Evolutionary conservation across 2,797 vertebrate species (phyloP).

Genomic region (Salmo trutta): DNA sequence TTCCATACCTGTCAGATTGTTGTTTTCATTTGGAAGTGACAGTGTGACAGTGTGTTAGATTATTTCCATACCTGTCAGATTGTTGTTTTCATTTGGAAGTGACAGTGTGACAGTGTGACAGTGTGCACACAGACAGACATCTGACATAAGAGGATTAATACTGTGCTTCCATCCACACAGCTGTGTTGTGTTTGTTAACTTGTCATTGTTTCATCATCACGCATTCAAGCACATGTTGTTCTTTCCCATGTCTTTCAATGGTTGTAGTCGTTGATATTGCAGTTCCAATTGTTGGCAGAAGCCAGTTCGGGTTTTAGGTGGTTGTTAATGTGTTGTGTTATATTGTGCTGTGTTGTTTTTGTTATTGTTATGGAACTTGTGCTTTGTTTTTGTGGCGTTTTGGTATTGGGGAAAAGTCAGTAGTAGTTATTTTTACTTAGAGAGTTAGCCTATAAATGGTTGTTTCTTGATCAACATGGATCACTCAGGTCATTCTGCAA

Average conservation of each 20-base stretch:
- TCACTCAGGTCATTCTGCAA: background rate
- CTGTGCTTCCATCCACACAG: background rate
- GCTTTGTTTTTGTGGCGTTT: background rate
- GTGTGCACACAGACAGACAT: background rate
- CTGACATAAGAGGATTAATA: background rate
- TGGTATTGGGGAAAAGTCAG: background rate
- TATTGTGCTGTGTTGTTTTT: background rate
- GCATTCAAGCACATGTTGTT: conserved; percentile 3
- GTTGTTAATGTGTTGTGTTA: background rate
- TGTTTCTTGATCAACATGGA: background rate
- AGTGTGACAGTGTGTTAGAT: background rate
- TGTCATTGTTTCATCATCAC: background rate
- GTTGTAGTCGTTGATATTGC: background rate
- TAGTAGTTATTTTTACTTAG: too few species aligned
- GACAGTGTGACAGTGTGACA: background rate
- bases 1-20: background rate
- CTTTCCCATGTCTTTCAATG: background rate
- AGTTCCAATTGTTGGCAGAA: background rate
- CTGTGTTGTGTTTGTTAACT: background rate
- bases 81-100: background rate
- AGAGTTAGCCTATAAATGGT: background rate
- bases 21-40: background rate
- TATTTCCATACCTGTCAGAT: background rate
- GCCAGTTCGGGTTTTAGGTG: background rate
- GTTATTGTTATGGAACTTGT: background rate